A percentile compares a stretch with the other conserved stretches of the same genome.
Conservation (phyloP, 2,797 vertebrate genomes). For the Fistularia tabacaria region DNA sequence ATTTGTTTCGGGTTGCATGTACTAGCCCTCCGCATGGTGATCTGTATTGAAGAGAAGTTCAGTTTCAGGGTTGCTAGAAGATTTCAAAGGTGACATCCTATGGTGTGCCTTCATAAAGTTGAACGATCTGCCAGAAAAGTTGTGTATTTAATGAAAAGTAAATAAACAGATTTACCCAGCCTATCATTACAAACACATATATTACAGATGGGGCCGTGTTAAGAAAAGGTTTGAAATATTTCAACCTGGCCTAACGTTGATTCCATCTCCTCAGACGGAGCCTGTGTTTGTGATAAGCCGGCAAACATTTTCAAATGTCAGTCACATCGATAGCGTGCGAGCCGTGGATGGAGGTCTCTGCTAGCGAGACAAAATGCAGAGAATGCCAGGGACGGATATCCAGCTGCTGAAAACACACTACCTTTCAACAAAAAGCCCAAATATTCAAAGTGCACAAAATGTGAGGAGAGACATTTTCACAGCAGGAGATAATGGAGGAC, state of each 20-base stretch:
- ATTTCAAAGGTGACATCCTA: too few relatives aligned
- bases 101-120: too few relatives aligned
- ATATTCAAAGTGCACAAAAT: too few relatives aligned
- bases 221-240: constrained; percentile 28
- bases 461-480: too few relatives aligned
- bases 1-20: too few relatives aligned
- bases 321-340: constrained; percentile 42
- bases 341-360: constrained; percentile 53
- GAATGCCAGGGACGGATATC: constrained; percentile 50
- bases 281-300: constrained; percentile 45
- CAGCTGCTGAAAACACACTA: constrained; percentile 31
- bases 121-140: neutral
- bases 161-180: neutral
- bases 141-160: neutral
- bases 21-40: too few relatives aligned
- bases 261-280: constrained; percentile 42
- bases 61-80: too few relatives aligned
- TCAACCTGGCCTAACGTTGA: constrained; percentile 45
- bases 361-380: constrained; percentile 44
- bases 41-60: too few relatives aligned
- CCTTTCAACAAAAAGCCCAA: too few relatives aligned
- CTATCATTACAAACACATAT: constrained; percentile 14
- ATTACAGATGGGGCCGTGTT: constrained; percentile 14
- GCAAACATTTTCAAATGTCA: constrained; percentile 64
- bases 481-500: too few relatives aligned